Evolutionary conservation across 2,888 invertebrate genomes (phyloP).

Genomic region (Girardia tigrina): DNA sequence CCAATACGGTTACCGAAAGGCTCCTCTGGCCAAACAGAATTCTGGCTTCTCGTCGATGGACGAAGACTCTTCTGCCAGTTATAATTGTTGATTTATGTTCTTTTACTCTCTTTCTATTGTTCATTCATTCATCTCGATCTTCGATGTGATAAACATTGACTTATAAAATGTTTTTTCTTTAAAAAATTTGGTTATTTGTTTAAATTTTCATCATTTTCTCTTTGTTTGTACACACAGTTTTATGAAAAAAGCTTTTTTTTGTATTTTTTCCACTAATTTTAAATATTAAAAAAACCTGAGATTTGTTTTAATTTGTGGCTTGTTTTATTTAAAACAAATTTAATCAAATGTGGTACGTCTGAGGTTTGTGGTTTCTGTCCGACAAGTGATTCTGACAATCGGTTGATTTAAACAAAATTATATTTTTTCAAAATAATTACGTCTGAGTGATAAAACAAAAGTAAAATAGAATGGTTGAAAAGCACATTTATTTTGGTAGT

Average conservation of each 20-base stretch:
- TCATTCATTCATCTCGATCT: not conserved
- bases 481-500: too few relatives aligned
- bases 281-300: not conserved
- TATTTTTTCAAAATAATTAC: too few relatives aligned
- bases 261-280: not conserved
- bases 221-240: not conserved
- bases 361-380: too few relatives aligned
- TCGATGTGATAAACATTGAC: not conserved
- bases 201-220: conserved; percentile 3
- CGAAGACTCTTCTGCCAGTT: conserved; percentile 5
- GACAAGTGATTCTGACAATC: too few relatives aligned
- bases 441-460: too few relatives aligned
- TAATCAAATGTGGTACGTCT: too few relatives aligned
- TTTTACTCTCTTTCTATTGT: not conserved
- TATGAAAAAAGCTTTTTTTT: not conserved
- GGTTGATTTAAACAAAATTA: too few relatives aligned
- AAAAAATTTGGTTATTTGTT: not conserved
- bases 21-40: not conserved
- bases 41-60: not conserved
- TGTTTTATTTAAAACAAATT: too few relatives aligned
- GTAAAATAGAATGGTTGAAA: too few relatives aligned
- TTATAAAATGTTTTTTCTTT: not conserved
- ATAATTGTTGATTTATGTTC: not conserved
- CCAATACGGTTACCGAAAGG: not conserved
- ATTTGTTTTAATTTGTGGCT: too few relatives aligned